Base-by-base conservation (phyloP, 2,888 invertebrate species). In the Dasypolia templi region DNA sequence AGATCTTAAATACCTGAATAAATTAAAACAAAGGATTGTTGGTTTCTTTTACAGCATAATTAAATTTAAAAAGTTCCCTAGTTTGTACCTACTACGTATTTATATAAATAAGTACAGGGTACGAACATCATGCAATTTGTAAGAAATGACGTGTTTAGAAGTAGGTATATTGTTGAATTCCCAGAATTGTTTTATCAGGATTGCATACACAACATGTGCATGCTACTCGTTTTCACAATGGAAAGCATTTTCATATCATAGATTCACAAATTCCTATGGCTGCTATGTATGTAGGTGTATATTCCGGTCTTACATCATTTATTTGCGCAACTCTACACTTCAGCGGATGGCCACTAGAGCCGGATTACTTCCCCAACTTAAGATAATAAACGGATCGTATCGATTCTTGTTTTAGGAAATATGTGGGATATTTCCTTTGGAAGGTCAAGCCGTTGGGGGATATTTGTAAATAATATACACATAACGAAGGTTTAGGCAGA, bases 1-100 rank as follows among this genome's bases (percentile, higher is more conserved):
- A 82, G 73, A 71, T 67, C 58, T 46, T 79, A 79, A 79, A 77
- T 85, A 76, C 62, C 42, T 70, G 72, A 72, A 83, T 84, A 80
- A 85, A 77, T 82, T 79, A 56, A 68, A 75, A 64, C 62, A 75
- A 76, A 72, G 55, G 69, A 62, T 58, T 67, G 65, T 12, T 46
- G 66, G 44, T 61, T 68, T 70, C 62, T 61, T 64, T 70, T 17
- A 51, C 29, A 71, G 32, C 39, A 67, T 63, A 59, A 35, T 46
- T 62, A 46, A 72, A 32, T n/a, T n/a, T 67, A 61, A 49, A 65
- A 70, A 53, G 51, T 68, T 39, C 3, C 29, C 44, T 42, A 17
- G 56, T 61, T 63, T 68, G 26, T 62, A 49, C 19, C 49, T 39
- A 46, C 42, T 14, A 53, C 49, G 32, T 65, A 46, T 64, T 49